Percentiles rank a stretch among this genome's conserved stretches.
Evolutionary conservation across 2,888 invertebrate species (phyloP).

Genomic region (Pyrrhosoma nymphula): DNA sequence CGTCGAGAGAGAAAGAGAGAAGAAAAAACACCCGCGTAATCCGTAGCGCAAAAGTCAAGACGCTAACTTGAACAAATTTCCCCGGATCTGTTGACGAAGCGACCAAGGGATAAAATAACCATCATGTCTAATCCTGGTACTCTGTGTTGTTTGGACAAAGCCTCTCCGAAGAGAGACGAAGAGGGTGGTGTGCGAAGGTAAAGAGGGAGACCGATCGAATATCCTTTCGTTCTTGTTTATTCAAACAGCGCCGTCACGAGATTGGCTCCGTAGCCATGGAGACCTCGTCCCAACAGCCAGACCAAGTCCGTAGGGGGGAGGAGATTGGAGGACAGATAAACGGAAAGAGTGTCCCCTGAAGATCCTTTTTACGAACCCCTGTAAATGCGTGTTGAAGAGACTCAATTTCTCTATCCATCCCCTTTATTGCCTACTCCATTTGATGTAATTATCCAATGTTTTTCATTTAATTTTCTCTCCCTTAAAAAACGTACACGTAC

Average conservation of each 20-base stretch:
- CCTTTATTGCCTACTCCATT: too few species aligned
- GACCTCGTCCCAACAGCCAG: background rate
- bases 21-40: background rate
- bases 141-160: background rate
- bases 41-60: background rate
- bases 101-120: constrained; percentile 11
- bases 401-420: too few species aligned
- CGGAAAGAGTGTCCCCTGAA: too few species aligned
- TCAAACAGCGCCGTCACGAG: constrained; percentile 45
- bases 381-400: too few species aligned
- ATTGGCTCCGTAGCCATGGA: constrained; percentile 54
- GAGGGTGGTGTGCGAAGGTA: background rate
- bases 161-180: too few species aligned
- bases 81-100: background rate
- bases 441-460: too few species aligned
- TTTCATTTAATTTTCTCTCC: too few species aligned
- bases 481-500: too few species aligned
- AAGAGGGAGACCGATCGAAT: background rate
- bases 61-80: background rate
- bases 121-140: constrained; percentile 19
- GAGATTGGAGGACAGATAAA: too few species aligned
- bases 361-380: too few species aligned
- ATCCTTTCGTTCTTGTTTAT: constrained; percentile 19
- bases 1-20: background rate
- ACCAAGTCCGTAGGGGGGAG: background rate